Base-by-base conservation (phyloP, 2,888 invertebrate genomes). In the Drosophila robusta region DNA sequence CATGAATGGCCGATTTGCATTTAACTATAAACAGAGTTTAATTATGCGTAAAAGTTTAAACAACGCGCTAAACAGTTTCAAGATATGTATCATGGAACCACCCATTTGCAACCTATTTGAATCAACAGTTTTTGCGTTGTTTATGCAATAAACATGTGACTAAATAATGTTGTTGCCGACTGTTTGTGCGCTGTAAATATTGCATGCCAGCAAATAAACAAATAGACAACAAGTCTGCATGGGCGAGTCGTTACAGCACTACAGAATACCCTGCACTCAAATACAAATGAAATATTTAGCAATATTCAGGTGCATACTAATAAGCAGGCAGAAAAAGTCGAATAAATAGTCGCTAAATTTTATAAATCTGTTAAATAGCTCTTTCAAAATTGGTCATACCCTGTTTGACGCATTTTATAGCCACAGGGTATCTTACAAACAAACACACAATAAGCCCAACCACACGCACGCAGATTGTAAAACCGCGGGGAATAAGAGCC, bases 121-220 rank as follows among this genome's bases (percentile, higher is more conserved):
- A 38, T 47, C 34, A 56, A 73, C 69, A 63, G 39, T 51, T 47
- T 58, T 32, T 41, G 18, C 36, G 9, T 51, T 68, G 42, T 71
- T 73, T 72, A 47, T 62, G 42, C 22, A 36, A 41, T 41, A 61
- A 64, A 61, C 52, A 75, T 50, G 36, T 51, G 58, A 49, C 55
- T 67, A 46, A 63, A 71, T 63, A 67, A 52, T 58, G 41, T 56
- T 57, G 16, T n/a, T 38, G 45, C 18, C 11, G 29, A 14, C 55
- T 71, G 46, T 66, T 65, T 71, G 72, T 57, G 29, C 46, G 57
- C 29, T 50, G 60, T 73, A 61, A 70, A 76, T 62, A 70, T 70
- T 76, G 46, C 42, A 75, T 55, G 58, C 22, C 41, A 54, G 57
- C 47, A 76, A 74, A 70, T 66, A 75, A 75, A 56, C 41, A 68